Conservation (phyloP, 2,113 vertebrate species). For the Guaruba guarouba region DNA sequence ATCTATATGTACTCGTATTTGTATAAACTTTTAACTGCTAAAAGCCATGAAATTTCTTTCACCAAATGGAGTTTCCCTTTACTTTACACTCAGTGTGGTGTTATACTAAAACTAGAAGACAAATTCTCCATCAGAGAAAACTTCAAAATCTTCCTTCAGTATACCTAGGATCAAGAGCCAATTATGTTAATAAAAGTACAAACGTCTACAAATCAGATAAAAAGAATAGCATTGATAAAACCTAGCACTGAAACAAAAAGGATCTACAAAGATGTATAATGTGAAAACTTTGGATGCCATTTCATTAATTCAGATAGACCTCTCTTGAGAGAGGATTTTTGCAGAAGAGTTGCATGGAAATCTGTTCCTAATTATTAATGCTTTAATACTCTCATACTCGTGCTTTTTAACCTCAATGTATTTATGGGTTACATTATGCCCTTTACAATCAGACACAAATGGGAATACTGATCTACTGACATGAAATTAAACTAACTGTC, state of each 20-base stretch:
- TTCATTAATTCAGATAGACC: not conserved
- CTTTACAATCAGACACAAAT: not conserved
- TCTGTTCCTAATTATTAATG: not conserved
- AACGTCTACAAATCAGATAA: not conserved
- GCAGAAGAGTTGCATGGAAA: not conserved
- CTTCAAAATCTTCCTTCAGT: not conserved
- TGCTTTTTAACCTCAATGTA: not conserved
- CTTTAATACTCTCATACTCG: not conserved
- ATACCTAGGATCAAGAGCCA: not conserved
- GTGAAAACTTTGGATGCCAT: not conserved
- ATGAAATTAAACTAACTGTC: not conserved
- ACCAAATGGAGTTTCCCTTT: not conserved
- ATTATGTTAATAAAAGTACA: not conserved
- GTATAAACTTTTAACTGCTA: not conserved
- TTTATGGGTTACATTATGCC: not conserved
- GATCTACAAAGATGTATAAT: not conserved
- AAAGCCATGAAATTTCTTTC: not conserved
- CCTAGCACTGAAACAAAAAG: not conserved
- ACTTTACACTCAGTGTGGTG: not conserved
- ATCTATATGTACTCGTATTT: not conserved
- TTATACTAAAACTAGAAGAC: not conserved
- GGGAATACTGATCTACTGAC: not conserved
- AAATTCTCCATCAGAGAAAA: not conserved
- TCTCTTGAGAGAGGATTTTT: not conserved
- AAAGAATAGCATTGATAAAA: not conserved